Base-by-base conservation (phyloP, 1,140 invertebrate species). In the Trypoxylus dichotomus region DNA sequence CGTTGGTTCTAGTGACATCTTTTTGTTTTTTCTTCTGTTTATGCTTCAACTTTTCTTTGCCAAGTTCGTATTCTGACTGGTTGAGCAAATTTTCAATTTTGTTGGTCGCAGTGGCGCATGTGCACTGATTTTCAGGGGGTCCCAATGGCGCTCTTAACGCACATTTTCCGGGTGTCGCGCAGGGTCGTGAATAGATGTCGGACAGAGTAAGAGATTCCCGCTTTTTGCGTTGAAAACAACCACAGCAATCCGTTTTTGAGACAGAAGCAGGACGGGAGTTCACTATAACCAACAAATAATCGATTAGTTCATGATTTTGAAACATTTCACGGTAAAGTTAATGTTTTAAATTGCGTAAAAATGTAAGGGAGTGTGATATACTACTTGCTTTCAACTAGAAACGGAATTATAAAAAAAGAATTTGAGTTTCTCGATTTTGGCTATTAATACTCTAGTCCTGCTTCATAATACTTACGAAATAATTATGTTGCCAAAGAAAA, bases 201-300 rank as follows among this genome's bases (percentile, higher is more conserved):
- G 83, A 82, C 24, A 86, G 79, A 2, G 81, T 82, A 15, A 86
- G 79, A 43, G 84, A 85, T 32, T 82, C 84, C n/a, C 84, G 81
- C 78, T 83, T 84, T 76, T 79, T 80, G 75, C 82, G 82, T 79
- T 80, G 83, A 80, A 85, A 86, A 80, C 85, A 85, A 42, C 83
- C 83, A 77, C 85, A 86, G 82, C 85, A 85, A 76, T 75, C 77
- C 77, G 82, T 72, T 83, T 83, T 83, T 79, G 82, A 82, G 77
- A 83, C 81, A 80, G 85, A 85, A 85, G 84, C 83, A 86, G 85
- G 84, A 85, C 84, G 82, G 82, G 83, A 83, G 81, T 83, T 82
- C 80, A 84, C 84, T 85, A 86, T 81, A 86, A 84, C 81, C 80
- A 82, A 83, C 78, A 80, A 54, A 80, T 43, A 76, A 75, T 42